These are phyloP conservation scores for Scelioninae gen. 1 DNA, from an alignment of 2,888 invertebrate genomes.

Conservation along the genomic window DNA sequence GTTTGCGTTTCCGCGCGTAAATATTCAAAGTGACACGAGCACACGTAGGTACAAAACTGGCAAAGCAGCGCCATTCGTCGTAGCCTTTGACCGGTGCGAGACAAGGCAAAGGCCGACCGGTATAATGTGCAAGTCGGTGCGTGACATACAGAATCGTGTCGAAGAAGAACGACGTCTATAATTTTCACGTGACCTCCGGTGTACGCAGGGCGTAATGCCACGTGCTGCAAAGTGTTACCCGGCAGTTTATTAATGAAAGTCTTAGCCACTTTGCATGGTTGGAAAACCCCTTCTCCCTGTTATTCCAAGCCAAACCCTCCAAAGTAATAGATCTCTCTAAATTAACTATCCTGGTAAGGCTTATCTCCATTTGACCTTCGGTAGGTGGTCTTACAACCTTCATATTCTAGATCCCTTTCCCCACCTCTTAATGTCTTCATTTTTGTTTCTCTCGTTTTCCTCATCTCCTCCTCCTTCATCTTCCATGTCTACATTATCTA, in stretches of 20 bases:
- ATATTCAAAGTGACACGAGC: conserved; percentile 47
- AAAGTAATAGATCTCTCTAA: conserved; percentile 59
- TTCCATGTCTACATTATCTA: conserved; percentile 27
- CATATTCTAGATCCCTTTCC: conserved; percentile 23
- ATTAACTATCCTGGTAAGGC: conserved; percentile 51
- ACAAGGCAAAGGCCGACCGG: conserved; percentile 22
- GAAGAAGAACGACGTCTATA: conserved; percentile 56
- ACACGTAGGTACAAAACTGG: conserved; percentile 44
- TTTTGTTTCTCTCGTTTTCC: background rate
- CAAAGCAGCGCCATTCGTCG: conserved; percentile 46
- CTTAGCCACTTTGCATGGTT: no score
- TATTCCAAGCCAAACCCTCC: no score
- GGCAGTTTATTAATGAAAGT: no score
- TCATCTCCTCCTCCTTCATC: conserved; percentile 6
- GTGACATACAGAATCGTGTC: conserved; percentile 51
- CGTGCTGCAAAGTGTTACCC: conserved; percentile 70
- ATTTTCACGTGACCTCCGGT: conserved; percentile 57
- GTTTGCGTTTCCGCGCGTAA: conserved; percentile 41
- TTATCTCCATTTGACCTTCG: conserved; percentile 54
- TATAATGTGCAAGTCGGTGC: conserved; percentile 48
- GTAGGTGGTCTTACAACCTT: conserved; percentile 62
- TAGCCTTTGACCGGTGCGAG: conserved; percentile 37
- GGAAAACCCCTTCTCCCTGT: no score
- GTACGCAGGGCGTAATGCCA: conserved; percentile 54
- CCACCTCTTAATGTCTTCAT: background rate